Conservation (phyloP, 2,797 vertebrate species). For the Melanitta fusca region DNA sequence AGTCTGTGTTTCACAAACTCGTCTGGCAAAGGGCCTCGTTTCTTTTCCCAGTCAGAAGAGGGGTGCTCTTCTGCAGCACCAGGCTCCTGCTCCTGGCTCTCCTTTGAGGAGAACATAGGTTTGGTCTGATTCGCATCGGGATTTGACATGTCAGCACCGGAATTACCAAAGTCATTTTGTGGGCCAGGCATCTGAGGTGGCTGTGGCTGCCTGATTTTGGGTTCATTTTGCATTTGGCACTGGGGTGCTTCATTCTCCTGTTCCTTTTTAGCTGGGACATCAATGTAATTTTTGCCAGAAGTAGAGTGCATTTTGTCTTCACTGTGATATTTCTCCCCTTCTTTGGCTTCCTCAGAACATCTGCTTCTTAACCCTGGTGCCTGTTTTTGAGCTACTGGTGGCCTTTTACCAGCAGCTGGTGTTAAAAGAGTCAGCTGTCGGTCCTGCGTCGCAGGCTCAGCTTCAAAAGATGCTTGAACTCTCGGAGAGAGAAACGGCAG, state of each 20-base stretch:
- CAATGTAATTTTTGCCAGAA: not conserved
- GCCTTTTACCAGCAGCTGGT: slow-evolving; percentile 4
- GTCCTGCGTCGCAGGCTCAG: not conserved
- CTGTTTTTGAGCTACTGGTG: not conserved
- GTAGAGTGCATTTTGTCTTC: not conserved
- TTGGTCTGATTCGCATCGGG: not conserved
- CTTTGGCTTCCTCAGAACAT: not conserved
- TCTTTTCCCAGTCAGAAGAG: not conserved
- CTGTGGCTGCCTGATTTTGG: not conserved
- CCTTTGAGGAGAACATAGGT: not conserved
- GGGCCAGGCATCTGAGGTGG: not conserved
- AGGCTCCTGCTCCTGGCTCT: not conserved
- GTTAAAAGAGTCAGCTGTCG: not conserved
- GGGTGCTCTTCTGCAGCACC: not conserved
- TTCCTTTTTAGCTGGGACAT: not conserved
- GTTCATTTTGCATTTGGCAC: slow-evolving; percentile 1
- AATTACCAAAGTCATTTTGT: not conserved
- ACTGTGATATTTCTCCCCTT: not conserved
- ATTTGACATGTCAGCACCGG: not conserved
- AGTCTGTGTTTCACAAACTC: not conserved
- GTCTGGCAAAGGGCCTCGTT: not conserved
- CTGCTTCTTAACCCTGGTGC: not conserved
- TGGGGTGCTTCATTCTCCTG: not conserved
- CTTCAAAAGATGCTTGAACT: not conserved
- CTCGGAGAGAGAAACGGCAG: not conserved